These are phyloP conservation scores for Macrocentrus cingulum DNA, from an alignment of 1,140 invertebrate genomes.

Conservation along the genomic window DNA sequence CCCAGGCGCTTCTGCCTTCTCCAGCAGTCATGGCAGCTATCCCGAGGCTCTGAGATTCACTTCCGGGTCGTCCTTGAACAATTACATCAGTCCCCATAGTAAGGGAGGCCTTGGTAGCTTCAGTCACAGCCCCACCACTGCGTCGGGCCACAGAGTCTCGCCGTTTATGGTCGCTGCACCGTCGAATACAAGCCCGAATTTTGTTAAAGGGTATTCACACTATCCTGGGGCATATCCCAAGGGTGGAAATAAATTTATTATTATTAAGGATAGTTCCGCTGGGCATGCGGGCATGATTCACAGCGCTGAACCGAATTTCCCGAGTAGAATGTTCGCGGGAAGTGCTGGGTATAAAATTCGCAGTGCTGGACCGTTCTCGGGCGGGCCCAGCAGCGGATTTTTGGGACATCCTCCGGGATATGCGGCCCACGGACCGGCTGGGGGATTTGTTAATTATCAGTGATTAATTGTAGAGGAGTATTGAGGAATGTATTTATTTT, in stretches of 20 bases:
- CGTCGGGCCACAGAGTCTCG: slow-evolving; percentile 6
- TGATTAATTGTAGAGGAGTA: too few relatives aligned
- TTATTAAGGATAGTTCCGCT: slow-evolving; percentile 32
- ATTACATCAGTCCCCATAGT: slow-evolving; percentile 16
- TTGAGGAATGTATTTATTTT: too few relatives aligned
- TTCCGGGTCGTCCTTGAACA: slow-evolving; percentile 5
- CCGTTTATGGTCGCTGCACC: slow-evolving; percentile 23
- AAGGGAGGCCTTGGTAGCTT: slow-evolving; percentile 21
- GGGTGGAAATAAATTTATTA: slow-evolving; percentile 28
- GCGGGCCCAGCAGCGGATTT: slow-evolving; percentile 13
- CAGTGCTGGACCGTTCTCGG: slow-evolving; percentile 16
- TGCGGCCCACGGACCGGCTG: too few relatives aligned
- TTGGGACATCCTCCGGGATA: slow-evolving; percentile 17
- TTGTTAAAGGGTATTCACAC: slow-evolving; percentile 25
- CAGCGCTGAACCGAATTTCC: slow-evolving; percentile 19
- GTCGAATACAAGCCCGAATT: slow-evolving; percentile 26
- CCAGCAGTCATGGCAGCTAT: background rate
- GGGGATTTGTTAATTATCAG: too few relatives aligned
- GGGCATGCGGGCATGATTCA: slow-evolving; percentile 22
- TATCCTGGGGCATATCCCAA: slow-evolving; percentile 31
- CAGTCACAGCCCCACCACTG: background rate
- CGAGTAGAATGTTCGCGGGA: slow-evolving; percentile 23
- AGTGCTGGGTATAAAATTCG: slow-evolving; percentile 26
- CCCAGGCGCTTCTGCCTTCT: background rate
- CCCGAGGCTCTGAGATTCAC: background rate